These are phyloP conservation scores for Cataglyphis livida DNA, from an alignment of 2,888 invertebrate species.

Conservation along the genomic window DNA sequence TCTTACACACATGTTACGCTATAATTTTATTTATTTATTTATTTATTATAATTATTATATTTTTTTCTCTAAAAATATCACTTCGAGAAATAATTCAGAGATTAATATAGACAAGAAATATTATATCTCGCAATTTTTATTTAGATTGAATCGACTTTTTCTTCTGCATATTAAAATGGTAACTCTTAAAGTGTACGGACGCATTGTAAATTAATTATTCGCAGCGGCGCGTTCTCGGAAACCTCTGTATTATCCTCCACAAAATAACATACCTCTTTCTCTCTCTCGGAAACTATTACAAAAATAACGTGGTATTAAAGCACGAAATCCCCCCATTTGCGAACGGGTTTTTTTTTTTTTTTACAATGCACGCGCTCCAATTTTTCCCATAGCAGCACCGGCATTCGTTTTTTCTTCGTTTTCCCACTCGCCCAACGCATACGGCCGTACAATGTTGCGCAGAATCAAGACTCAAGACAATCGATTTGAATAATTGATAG, in stretches of 20 bases:
- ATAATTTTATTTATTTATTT: not conserved
- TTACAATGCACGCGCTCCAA: constrained; percentile 4
- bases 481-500: constrained; percentile 50
- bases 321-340: constrained; percentile 15
- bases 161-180: not conserved
- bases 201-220: constrained; percentile 38
- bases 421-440: not conserved
- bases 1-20: not conserved
- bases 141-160: constrained; percentile 17
- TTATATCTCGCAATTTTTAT: constrained; percentile 17
- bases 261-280: constrained; percentile 7
- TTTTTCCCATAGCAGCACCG: constrained; percentile 20
- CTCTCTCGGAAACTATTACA: constrained; percentile 30
- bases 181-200: constrained; percentile 16
- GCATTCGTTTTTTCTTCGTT: constrained; percentile 36
- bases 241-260: not conserved
- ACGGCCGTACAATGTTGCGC: constrained; percentile 17
- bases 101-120: not conserved
- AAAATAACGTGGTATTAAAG: constrained; percentile 43
- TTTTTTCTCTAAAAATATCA: not conserved
- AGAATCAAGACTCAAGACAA: constrained; percentile 53
- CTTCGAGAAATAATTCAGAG: not conserved
- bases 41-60: not conserved
- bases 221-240: constrained; percentile 17
- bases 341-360: not conserved